These are phyloP conservation scores for Scolopax mira DNA, from an alignment of 2,113 vertebrate species.

Conservation along the genomic window DNA sequence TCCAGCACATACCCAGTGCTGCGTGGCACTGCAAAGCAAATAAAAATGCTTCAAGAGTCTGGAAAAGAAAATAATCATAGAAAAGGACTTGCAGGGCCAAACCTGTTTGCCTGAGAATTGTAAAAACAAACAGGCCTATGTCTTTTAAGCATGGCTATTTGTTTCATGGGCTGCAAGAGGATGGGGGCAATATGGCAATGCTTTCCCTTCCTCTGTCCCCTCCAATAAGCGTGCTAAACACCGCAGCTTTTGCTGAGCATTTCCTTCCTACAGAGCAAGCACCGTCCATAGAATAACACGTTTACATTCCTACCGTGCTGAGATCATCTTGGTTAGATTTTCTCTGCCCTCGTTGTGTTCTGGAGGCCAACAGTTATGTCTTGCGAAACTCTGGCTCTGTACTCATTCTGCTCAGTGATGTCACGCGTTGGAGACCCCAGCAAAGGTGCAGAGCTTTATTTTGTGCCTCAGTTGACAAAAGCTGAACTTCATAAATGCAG, in stretches of 20 bases:
- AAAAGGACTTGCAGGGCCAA: neutral
- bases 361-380: conserved; percentile 18
- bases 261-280: conserved; percentile 59
- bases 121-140: neutral
- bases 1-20: neutral
- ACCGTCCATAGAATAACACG: neutral
- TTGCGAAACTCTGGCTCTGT: neutral
- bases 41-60: neutral
- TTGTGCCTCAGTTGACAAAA: conserved; percentile 63
- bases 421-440: conserved; percentile 26
- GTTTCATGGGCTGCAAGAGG: neutral
- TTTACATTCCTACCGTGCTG: conserved; percentile 42
- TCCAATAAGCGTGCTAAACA: conserved; percentile 41
- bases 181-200: conserved; percentile 19
- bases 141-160: neutral
- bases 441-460: conserved; percentile 29
- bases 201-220: conserved; percentile 42
- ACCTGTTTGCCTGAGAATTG: neutral
- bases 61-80: neutral
- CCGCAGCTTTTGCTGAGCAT: conserved; percentile 39
- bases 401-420: conserved; percentile 16
- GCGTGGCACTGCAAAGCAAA: neutral
- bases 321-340: conserved; percentile 55
- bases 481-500: neutral
- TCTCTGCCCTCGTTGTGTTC: conserved; percentile 41